Conservation (phyloP, 2,888 invertebrate species). For the Synanthedon myopaeformis region DNA sequence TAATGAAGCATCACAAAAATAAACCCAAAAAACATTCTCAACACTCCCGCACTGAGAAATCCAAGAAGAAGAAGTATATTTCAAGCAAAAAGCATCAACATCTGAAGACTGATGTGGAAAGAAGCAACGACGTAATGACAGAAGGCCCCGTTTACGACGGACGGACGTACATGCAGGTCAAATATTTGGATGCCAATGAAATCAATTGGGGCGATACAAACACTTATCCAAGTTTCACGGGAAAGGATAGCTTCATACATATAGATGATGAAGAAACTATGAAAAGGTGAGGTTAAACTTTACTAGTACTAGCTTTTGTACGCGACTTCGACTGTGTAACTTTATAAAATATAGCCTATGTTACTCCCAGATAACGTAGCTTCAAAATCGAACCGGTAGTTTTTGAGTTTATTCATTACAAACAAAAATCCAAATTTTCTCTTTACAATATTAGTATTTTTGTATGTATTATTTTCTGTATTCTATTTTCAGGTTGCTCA, state of each 20-base stretch:
- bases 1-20: conserved; percentile 37
- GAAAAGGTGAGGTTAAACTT: conserved; percentile 71
- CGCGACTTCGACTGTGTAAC: too few species aligned
- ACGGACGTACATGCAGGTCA: conserved; percentile 62
- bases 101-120: conserved; percentile 21
- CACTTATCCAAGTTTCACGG: conserved; percentile 81
- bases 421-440: too few species aligned
- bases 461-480: too few species aligned
- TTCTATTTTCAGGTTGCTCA: conserved; percentile 73
- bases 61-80: conserved; percentile 38
- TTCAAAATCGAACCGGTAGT: too few species aligned
- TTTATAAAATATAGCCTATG: too few species aligned
- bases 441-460: too few species aligned
- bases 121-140: conserved; percentile 36
- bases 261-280: conserved; percentile 89
- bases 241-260: conserved; percentile 87
- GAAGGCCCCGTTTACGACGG: conserved; percentile 44
- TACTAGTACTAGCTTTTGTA: too few species aligned
- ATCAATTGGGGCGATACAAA: conserved; percentile 58
- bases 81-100: conserved; percentile 36
- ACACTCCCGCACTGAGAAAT: conserved; percentile 32
- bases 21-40: conserved; percentile 39
- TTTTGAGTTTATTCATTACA: too few species aligned
- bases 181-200: conserved; percentile 49
- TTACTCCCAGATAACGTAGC: too few species aligned